These are phyloP conservation scores for Heliconius melpomene DNA, from an alignment of 1,140 invertebrate species.

Conservation along the genomic window DNA sequence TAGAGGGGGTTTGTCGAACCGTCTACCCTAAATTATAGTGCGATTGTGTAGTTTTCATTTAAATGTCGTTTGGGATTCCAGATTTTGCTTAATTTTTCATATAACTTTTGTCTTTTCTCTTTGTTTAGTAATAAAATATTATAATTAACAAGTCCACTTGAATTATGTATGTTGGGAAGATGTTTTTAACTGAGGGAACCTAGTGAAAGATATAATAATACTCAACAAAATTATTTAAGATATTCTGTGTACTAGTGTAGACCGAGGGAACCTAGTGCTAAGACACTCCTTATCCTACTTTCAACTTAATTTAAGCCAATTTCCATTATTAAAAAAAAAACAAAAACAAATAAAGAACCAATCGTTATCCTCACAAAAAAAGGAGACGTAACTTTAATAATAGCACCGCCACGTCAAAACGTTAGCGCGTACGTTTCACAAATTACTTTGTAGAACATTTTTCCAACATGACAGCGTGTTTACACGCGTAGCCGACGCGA, in stretches of 20 bases:
- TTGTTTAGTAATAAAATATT: no score
- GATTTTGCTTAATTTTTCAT: constrained; percentile 14
- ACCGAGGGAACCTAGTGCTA: no score
- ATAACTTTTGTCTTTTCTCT: not conserved
- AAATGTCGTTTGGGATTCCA: constrained; percentile 49
- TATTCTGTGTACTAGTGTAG: no score
- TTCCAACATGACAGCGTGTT: constrained; percentile 62
- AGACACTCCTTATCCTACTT: no score
- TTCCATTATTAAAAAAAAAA: no score
- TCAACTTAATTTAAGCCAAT: no score
- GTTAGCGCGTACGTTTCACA: constrained; percentile 45
- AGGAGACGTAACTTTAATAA: constrained; percentile 13
- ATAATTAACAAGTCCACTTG: no score
- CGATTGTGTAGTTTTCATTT: constrained; percentile 76
- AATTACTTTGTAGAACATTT: constrained; percentile 67
- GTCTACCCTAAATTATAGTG: constrained; percentile 66
- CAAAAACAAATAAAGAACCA: not conserved
- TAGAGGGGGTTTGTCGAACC: constrained; percentile 56
- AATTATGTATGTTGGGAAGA: no score
- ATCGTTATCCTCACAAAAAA: not conserved
- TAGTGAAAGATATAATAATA: no score
- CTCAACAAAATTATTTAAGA: no score
- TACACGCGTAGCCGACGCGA: constrained; percentile 55
- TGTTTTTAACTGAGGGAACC: no score
- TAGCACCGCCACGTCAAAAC: constrained; percentile 13